Base-by-base conservation (phyloP, 2,113 vertebrate species). In the Calyptommatus sinebrachiatus region DNA sequence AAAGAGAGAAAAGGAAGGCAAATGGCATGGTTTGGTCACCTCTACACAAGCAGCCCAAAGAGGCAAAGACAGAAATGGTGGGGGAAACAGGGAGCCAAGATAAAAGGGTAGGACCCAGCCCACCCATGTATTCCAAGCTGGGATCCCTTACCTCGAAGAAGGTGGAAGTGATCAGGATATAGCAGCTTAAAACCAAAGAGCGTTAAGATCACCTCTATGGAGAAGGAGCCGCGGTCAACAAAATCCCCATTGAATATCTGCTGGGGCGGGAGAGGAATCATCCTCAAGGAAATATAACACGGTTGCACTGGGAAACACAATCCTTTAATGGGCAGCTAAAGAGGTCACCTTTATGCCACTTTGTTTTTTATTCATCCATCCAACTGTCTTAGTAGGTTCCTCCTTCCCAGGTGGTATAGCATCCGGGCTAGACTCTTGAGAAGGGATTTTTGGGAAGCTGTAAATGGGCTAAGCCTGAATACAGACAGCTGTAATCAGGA, bases 191-290 rank as follows among this genome's bases (percentile, higher is more conserved):
- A 99, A 81, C 97, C 97, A 1, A 98, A 99, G 35, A 99, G 96
- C 2, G 96, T 97, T 65, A 99, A 94, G 80, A 99, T 99, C 83
- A 99, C 97, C 88, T 99, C 97, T 0, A 99, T 90, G 0, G 97
- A 99, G 93, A 98, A 98, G 28, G 97, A 99, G 61, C 97, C 97
- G 0, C 97, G 96, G 73, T 99, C 97, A 46, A 99, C 97, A 24
- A 99, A 99, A 87, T 99, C 97, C 0, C 97, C 97, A 26, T 99
- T 99, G 91, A 99, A 99, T 87, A 99, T 96, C 97, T 98, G 88
- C 45, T 41, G 29, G 26, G 81, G 87, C 87, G 85, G 12, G 53
- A 18, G 85, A 84, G 35, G n/a, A 60, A 14, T 18, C 11, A 10
- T 0, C 21, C 1, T 26, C 1, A 78, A 74, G 31, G 61, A 28